A percentile compares a stretch with the other conserved stretches of the same genome.
Conservation (phyloP, 1,140 invertebrate species). For the Heliconius hewitsoni region DNA sequence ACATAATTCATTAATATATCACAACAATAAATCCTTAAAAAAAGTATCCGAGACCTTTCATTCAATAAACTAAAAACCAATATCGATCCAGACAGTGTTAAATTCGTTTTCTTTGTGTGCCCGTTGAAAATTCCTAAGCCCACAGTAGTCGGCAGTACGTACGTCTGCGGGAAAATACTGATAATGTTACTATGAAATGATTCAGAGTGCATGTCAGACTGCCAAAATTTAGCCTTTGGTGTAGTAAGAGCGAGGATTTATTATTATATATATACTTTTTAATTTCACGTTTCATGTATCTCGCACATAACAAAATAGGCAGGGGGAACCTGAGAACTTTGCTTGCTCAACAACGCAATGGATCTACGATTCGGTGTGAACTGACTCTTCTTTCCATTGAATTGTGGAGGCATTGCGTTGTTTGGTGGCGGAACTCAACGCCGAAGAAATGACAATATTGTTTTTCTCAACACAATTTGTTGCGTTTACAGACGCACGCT, state of each 20-base stretch:
- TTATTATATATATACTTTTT: background rate
- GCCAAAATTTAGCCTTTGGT: constrained; percentile 27
- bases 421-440: too few relatives aligned
- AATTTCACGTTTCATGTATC: background rate
- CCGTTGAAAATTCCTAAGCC: constrained; percentile 9
- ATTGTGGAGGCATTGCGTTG: too few relatives aligned
- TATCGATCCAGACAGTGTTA: constrained; percentile 7
- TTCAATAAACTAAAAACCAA: background rate
- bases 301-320: too few relatives aligned
- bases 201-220: constrained; percentile 50
- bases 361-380: too few relatives aligned
- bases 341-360: too few relatives aligned
- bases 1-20: background rate
- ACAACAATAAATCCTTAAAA: background rate
- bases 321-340: too few relatives aligned
- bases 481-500: too few relatives aligned
- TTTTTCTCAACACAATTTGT: too few relatives aligned
- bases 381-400: too few relatives aligned
- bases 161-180: constrained; percentile 44
- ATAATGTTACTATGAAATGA: constrained; percentile 51
- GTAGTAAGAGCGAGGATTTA: constrained; percentile 10
- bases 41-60: background rate
- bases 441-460: too few relatives aligned
- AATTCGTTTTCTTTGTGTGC: constrained; percentile 14
- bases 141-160: background rate